These are phyloP conservation scores for Pterois miles DNA, from an alignment of 2,797 vertebrate species.

Conservation along the genomic window DNA sequence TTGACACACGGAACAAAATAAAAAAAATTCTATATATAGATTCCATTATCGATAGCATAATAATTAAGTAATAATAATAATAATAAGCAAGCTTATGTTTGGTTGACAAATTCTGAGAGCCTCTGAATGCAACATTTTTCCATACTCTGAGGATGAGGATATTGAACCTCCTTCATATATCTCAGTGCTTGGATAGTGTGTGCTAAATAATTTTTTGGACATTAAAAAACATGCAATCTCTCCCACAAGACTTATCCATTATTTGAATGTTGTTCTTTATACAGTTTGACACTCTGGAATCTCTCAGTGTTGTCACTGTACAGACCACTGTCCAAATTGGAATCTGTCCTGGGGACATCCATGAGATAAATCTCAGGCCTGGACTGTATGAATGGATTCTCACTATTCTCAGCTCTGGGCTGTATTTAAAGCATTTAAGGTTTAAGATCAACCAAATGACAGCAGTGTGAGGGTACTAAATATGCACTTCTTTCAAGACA, in stretches of 20 bases:
- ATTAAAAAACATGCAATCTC: not conserved
- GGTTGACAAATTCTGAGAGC: not conserved
- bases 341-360: not conserved
- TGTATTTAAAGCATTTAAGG: not conserved
- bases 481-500: not conserved
- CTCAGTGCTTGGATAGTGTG: not conserved
- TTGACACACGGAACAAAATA: too few relatives aligned
- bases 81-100: not conserved
- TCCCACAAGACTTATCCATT: not conserved
- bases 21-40: slow-evolving; percentile 9
- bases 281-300: not conserved
- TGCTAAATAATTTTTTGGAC: not conserved
- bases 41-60: slow-evolving; percentile 28
- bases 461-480: not conserved
- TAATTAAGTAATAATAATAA: too few relatives aligned
- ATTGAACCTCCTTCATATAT: slow-evolving; percentile 15
- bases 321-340: not conserved
- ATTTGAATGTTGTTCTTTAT: not conserved
- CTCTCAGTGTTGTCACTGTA: not conserved
- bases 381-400: not conserved
- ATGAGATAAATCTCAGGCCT: not conserved
- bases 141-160: not conserved
- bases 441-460: not conserved
- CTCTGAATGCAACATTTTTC: not conserved
- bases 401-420: not conserved